Evolutionary conservation across 1,140 invertebrate genomes (phyloP).

Genomic region (Drosophila paulistorum): DNA sequence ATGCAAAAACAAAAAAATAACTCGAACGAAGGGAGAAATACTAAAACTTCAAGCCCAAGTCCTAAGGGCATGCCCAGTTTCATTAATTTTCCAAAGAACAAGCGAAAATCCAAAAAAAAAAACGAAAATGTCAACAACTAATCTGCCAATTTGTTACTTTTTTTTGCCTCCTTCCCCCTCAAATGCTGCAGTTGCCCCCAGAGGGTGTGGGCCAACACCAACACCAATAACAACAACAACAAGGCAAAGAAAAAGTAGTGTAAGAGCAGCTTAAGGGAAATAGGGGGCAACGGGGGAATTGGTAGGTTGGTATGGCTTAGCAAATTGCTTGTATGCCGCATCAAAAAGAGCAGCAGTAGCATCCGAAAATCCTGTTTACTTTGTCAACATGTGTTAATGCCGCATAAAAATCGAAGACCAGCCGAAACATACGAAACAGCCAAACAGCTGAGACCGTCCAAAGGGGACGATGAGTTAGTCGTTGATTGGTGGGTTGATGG

Average conservation of each 20-base stretch:
- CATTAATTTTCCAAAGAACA: constrained; percentile 69
- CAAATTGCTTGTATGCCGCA: constrained; percentile 52
- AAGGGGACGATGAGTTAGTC: background rate
- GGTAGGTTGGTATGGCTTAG: constrained; percentile 40
- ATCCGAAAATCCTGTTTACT: constrained; percentile 78
- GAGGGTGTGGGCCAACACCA: constrained; percentile 1
- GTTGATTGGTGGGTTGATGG: background rate
- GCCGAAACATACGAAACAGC: constrained; percentile 6
- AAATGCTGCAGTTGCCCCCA: constrained; percentile 32
- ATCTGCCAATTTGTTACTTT: constrained; percentile 77
- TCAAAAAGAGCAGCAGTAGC: constrained; percentile 48
- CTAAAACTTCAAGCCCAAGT: constrained; percentile 30
- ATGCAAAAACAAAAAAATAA: background rate
- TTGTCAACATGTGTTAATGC: constrained; percentile 81
- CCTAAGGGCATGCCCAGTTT: constrained; percentile 64
- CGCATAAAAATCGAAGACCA: constrained; percentile 67
- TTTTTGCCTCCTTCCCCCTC: constrained; percentile 4
- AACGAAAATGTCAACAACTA: constrained; percentile 75
- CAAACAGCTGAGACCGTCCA: constrained; percentile 36
- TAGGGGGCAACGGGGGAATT: background rate
- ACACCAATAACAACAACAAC: background rate
- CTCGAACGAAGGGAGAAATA: constrained; percentile 5
- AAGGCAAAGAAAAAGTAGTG: background rate
- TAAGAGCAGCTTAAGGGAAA: constrained; percentile 20
- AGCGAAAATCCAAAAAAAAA: background rate